These are phyloP conservation scores for Tetragonula carbonaria DNA, from an alignment of 2,888 invertebrate genomes.

Conservation along the genomic window DNA sequence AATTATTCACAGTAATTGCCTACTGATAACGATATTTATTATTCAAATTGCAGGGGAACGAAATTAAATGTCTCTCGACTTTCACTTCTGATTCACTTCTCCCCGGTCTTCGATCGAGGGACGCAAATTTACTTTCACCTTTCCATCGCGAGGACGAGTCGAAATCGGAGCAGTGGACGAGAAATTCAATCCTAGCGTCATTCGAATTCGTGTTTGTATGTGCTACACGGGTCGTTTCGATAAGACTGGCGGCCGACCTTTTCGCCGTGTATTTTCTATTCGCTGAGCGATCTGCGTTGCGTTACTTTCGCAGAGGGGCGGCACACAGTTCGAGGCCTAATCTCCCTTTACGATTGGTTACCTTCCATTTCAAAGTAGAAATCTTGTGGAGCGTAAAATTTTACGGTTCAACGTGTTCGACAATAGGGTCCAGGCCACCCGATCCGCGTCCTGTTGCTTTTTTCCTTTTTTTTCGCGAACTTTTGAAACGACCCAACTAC, in stretches of 20 bases:
- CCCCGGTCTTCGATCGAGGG: neutral
- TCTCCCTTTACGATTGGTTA: slow-evolving; percentile 7
- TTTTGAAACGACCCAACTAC: neutral
- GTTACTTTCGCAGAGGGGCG: neutral
- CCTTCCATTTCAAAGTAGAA: slow-evolving; percentile 8
- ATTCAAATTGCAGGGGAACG: no score
- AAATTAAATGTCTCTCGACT: neutral
- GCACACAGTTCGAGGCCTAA: neutral
- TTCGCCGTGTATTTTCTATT: neutral
- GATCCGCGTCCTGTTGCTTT: neutral
- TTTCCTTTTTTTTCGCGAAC: neutral
- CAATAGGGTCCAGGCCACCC: neutral
- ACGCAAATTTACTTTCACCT: slow-evolving; percentile 19
- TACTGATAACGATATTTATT: no score
- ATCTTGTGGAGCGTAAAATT: neutral
- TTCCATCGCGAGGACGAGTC: neutral
- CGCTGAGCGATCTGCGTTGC: neutral
- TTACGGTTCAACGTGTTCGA: slow-evolving; percentile 7
- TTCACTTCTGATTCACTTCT: neutral
- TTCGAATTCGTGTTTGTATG: neutral
- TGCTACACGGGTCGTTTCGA: neutral
- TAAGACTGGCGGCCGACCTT: neutral
- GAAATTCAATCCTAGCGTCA: neutral
- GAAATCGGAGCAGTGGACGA: neutral
- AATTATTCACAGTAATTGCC: no score